Base-by-base conservation (phyloP, 2,888 invertebrate species). In the Elegia similella region DNA sequence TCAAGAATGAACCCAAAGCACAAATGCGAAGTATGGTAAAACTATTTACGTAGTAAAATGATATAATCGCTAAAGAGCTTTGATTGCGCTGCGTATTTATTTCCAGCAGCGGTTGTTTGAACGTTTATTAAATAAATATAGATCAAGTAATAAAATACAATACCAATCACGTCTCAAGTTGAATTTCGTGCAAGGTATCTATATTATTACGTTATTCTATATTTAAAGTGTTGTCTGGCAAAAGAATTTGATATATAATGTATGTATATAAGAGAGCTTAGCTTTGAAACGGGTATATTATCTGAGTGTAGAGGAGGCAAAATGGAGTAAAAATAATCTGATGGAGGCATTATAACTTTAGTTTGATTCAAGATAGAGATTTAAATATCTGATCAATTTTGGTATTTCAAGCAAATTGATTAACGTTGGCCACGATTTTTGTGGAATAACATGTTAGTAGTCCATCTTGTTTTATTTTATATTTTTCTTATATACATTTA, bases 1-100 rank as follows among this genome's bases (percentile, higher is more conserved):
- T 93, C 95, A 1, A 93, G 93, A 64, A 98, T 98, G 98, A 98
- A 98, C 83, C 97, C 97, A 5, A 80, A 82, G 60, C 91, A 95
- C 15, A 98, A 97, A 78, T 98, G 98, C 80, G 96, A 95, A 80
- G 95, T 98, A 55, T 98, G 98, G 98, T 98, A 89, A 76, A 64
- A 34, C 42, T 8, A 7, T 46, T 48, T 34, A 23, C 10, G 16
- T n/a, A 23, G 23, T 30, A 30, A 57, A 57, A 62, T 59, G 42
- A 58, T 57, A 54, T 59, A 57, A 62, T 52, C 52, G 60, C 62
- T 60, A 52, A 53, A 60, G 56, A 61, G 69, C 69, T 69, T 68
- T 59, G 61, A 63, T 62, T 47, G 56, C 52, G 66, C 67, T 63
- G 62, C 59, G 42, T 59, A 60, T 67, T 59, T 59, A 65, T 61